Percentiles rank a stretch among this genome's conserved stretches.
phyloP scores from a whole-genome alignment of 2,888 invertebrate genomes.

The Rhagium mordax region DNA sequence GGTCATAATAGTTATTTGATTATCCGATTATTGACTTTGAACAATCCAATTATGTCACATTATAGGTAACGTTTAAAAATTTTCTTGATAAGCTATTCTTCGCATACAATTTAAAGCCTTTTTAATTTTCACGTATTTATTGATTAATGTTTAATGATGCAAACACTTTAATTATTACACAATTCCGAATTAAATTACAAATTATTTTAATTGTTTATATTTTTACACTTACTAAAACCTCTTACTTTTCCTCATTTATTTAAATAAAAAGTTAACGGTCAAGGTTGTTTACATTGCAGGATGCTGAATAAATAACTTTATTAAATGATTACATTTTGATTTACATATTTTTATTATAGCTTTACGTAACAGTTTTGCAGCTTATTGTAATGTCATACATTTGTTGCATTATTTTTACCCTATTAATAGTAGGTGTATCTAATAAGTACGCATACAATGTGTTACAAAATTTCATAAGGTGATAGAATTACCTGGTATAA shows the following conservation, averaged over 20 bases:
- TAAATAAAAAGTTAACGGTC: slow-evolving; percentile 71
- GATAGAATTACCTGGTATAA: not conserved
- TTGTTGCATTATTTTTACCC: slow-evolving; percentile 15
- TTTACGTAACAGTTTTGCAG: slow-evolving; percentile 24
- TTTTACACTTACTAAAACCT: slow-evolving; percentile 29
- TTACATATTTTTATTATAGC: slow-evolving; percentile 18
- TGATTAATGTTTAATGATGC: not conserved
- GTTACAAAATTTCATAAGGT: not conserved
- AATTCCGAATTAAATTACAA: slow-evolving; percentile 27
- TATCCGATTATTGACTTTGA: no score
- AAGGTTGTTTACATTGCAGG: slow-evolving; percentile 58
- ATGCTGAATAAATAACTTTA: slow-evolving; percentile 33
- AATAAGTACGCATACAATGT: not conserved
- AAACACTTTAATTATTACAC: slow-evolving; percentile 4
- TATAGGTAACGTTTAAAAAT: no score
- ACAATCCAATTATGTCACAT: no score
- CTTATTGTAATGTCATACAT: slow-evolving; percentile 2
- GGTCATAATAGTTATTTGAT: no score
- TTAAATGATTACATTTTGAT: slow-evolving; percentile 16
- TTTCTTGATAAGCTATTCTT: no score
- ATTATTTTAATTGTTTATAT: slow-evolving; percentile 34
- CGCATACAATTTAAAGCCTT: no score
- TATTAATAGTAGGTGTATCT: not conserved
- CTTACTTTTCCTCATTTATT: slow-evolving; percentile 49
- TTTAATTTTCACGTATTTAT: no score